Conservation (phyloP, 2,113 vertebrate genomes). For the Cyanoliseus patagonus region DNA sequence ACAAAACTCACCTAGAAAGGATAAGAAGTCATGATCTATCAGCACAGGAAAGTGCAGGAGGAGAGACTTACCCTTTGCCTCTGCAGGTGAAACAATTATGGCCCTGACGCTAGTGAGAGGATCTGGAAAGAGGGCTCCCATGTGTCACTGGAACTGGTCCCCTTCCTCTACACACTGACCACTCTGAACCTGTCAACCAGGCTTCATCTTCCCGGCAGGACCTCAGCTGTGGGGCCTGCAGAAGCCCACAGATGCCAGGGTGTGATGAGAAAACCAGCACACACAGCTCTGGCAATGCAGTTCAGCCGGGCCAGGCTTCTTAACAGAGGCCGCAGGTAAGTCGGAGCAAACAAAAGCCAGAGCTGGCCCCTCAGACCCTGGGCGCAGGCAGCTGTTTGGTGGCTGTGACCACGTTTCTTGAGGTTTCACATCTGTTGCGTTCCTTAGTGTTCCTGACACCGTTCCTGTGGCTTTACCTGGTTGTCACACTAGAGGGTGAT, state of each 20-base stretch:
- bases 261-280: neutral
- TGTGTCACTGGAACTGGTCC: accelerated
- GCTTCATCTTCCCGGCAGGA: neutral
- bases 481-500: neutral
- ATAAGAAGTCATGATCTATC: neutral
- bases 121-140: neutral
- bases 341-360: neutral
- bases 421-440: neutral
- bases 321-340: neutral
- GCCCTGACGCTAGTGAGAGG: neutral
- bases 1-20: neutral
- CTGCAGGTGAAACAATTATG: neutral
- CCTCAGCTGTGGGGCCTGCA: neutral
- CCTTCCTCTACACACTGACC: neutral
- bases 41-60: neutral
- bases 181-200: neutral
- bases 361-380: neutral
- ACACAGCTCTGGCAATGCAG: accelerated
- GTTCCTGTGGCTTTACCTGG: neutral
- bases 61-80: neutral
- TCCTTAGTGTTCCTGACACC: neutral
- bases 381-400: neutral
- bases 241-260: neutral
- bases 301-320: neutral
- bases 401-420: neutral